A percentile compares a stretch with the other conserved stretches of the same genome.
These are phyloP conservation scores for Heliconius sara DNA, from an alignment of 2,888 invertebrate genomes.

Conservation along the genomic window DNA sequence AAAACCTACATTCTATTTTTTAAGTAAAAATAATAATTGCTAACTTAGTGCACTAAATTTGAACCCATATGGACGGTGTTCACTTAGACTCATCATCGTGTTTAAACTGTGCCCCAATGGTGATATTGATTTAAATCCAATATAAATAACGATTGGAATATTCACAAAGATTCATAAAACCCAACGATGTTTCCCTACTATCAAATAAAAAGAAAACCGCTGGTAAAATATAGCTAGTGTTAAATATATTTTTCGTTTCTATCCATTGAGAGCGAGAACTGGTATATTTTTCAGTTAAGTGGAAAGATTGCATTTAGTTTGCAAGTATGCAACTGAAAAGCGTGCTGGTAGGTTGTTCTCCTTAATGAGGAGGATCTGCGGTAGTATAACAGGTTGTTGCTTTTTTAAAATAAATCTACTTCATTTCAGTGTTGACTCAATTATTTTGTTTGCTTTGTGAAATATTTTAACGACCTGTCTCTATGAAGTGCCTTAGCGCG, in stretches of 20 bases:
- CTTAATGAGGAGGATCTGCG: slow-evolving; percentile 41
- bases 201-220: background rate
- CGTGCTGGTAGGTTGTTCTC: slow-evolving; percentile 37
- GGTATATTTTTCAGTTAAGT: slow-evolving; percentile 34
- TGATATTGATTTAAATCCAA: background rate
- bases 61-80: too few species aligned
- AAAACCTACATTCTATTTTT: too few species aligned
- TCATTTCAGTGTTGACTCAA: slow-evolving; percentile 27
- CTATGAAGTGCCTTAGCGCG: slow-evolving; percentile 20
- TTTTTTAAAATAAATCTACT: slow-evolving; percentile 31
- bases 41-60: too few species aligned
- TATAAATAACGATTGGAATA: background rate
- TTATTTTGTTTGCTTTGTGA: slow-evolving; percentile 26
- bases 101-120: background rate
- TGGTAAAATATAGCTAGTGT: slow-evolving; percentile 22
- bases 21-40: too few species aligned
- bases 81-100: too few species aligned
- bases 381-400: slow-evolving; percentile 23
- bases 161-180: background rate
- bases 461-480: slow-evolving; percentile 24
- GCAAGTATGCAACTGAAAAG: slow-evolving; percentile 38
- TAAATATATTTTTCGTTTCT: slow-evolving; percentile 20
- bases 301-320: slow-evolving; percentile 37
- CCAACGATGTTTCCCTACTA: slow-evolving; percentile 15
- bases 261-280: slow-evolving; percentile 33